A percentile compares a stretch with the other conserved stretches of the same genome.
These are phyloP conservation scores for Vanessa atalanta DNA, from an alignment of 1,140 invertebrate genomes.

Conservation along the genomic window DNA sequence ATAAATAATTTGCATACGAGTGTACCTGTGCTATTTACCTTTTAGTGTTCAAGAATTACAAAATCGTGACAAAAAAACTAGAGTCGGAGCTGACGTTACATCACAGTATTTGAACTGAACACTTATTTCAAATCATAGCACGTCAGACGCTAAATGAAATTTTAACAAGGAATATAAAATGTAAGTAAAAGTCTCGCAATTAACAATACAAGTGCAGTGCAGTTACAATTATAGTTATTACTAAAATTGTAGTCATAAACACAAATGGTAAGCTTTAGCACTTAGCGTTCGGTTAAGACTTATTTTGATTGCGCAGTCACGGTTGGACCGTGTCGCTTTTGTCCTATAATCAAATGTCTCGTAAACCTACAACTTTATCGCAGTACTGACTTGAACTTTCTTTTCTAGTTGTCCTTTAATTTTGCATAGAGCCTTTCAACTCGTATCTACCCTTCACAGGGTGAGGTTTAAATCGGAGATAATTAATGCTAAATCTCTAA, in stretches of 20 bases:
- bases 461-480: neutral
- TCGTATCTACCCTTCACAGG: neutral
- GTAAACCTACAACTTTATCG: slow-evolving; percentile 37
- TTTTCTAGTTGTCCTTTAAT: slow-evolving; percentile 24
- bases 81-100: neutral
- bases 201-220: slow-evolving; percentile 1
- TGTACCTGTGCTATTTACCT: neutral
- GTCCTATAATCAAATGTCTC: slow-evolving; percentile 33
- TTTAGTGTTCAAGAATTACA: neutral
- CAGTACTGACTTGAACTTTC: slow-evolving; percentile 14
- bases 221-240: slow-evolving; percentile 16
- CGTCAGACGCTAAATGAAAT: neutral
- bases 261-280: slow-evolving; percentile 17
- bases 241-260: slow-evolving; percentile 9
- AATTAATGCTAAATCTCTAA: too few relatives aligned
- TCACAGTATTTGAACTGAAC: neutral
- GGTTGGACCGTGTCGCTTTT: slow-evolving; percentile 19
- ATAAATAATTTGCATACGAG: neutral
- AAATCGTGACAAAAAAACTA: neutral
- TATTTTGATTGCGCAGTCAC: slow-evolving; percentile 33
- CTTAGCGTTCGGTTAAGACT: slow-evolving; percentile 17
- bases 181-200: neutral
- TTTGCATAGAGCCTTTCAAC: slow-evolving; percentile 20
- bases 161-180: neutral
- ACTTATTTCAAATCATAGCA: too few relatives aligned